Base-by-base conservation (phyloP, 2,797 vertebrate species). In the Poeciliopsis presidionis region DNA sequence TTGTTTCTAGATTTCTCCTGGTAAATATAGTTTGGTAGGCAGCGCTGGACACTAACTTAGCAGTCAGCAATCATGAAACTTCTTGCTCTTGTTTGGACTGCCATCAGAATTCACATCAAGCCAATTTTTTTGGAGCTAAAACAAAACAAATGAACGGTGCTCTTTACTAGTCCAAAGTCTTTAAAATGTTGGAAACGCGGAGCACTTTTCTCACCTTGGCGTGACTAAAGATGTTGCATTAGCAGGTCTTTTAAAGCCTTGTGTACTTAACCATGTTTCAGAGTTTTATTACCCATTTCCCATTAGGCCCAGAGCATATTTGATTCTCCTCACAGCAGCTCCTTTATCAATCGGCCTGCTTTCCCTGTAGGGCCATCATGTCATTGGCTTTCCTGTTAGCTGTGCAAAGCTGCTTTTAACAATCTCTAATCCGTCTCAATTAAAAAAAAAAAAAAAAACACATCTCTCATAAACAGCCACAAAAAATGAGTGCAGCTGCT, bases 1-100 rank as follows among this genome's bases (percentile, higher is more conserved):
- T 51, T 12, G n/a, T 30, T 59, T 59, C 13, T 59, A 59, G n/a
- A 30, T 28, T 47, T 72, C 25, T 41, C 57, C 47, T 73, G 51
- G 49, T 47, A 20, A 75, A 59, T 51, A 14, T 1, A 12, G 45
- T 67, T 84, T 75, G 70, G 45, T 79, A 77, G 81, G 55, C 49
- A 61, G 70, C 77, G 81, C 77, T 83, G 78, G 59, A 55, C 8
- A 69, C 74, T 70, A 41, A 65, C 67, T 76, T 22, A 79, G 72
- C 84, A 89, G 85, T 91, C 87, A 86, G 77, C 75, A 75, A 71
- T 70, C 74, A 79, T 77, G 75, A 78, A 83, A 85, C 71, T 28
- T 16, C 13, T 71, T 69, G 79, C 61, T 70, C 76, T 86, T 55
- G 2, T 77, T 22, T 72, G 49, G 53, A 55, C 75, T 83, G 80